phyloP scores from a whole-genome alignment of 2,888 invertebrate species.

The Hydropsyche betteni region DNA sequence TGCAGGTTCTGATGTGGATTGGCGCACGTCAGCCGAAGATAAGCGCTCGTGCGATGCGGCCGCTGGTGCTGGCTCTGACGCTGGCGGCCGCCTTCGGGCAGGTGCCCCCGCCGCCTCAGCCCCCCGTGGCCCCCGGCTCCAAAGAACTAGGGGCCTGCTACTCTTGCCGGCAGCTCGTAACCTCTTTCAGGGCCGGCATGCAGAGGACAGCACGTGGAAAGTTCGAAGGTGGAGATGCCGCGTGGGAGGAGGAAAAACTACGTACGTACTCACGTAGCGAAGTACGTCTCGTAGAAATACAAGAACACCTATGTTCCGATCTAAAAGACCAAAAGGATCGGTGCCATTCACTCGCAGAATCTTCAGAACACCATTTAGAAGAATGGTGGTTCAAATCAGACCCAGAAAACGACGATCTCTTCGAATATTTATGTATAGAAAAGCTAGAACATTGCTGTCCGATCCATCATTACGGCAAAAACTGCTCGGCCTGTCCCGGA shows the following conservation, averaged over 20 bases:
- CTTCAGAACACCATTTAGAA: conserved; percentile 83
- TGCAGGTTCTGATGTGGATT: background rate
- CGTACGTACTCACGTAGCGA: conserved; percentile 87
- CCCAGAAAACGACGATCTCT: conserved; percentile 69
- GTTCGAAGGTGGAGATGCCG: conserved; percentile 92
- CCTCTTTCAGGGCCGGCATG: conserved; percentile 83
- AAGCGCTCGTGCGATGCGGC: background rate
- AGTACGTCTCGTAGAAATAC: conserved; percentile 89
- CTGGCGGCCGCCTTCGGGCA: conserved; percentile 21
- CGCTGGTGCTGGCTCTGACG: conserved; percentile 26
- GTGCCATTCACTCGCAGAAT: conserved; percentile 86
- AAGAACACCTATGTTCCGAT: conserved; percentile 86
- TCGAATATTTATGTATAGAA: conserved; percentile 82
- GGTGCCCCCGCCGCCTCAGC: conserved; percentile 43
- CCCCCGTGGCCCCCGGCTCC: conserved; percentile 57
- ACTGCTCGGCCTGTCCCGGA: conserved; percentile 83
- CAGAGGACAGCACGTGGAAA: conserved; percentile 85
- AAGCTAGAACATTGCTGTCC: conserved; percentile 85
- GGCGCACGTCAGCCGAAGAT: background rate
- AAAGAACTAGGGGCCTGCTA: conserved; percentile 78
- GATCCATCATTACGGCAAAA: conserved; percentile 80
- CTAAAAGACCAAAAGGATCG: conserved; percentile 76
- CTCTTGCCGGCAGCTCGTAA: conserved; percentile 76
- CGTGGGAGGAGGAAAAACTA: conserved; percentile 91
- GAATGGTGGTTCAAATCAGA: conserved; percentile 86